These are phyloP conservation scores for Lonchura striata DNA, from an alignment of 2,113 vertebrate species.

Conservation along the genomic window DNA sequence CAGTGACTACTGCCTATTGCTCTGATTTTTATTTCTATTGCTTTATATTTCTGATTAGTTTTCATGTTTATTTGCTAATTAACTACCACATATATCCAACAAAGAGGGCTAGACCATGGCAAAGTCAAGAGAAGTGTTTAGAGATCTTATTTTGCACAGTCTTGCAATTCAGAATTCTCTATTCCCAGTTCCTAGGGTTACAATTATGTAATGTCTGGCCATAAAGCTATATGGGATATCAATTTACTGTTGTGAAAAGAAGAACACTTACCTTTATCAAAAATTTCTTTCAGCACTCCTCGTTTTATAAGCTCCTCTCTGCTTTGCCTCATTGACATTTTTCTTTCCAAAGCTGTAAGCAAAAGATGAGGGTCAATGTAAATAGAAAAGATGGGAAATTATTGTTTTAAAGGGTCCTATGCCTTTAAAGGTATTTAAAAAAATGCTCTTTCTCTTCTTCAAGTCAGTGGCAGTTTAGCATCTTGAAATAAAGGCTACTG, in stretches of 20 bases:
- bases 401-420: background rate
- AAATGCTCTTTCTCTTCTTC: background rate
- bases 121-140: background rate
- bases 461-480: background rate
- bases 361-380: slow-evolving; percentile 32
- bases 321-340: slow-evolving; percentile 97
- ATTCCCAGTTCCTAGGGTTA: background rate
- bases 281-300: slow-evolving; percentile 96
- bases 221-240: background rate
- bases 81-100: background rate
- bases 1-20: background rate
- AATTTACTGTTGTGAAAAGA: background rate
- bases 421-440: background rate
- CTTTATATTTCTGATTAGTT: background rate
- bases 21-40: background rate
- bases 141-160: background rate
- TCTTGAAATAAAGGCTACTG: background rate
- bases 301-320: slow-evolving; percentile 97
- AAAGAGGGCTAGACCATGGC: accelerated
- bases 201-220: background rate
- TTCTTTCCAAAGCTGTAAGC: slow-evolving; percentile 92
- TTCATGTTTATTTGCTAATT: background rate
- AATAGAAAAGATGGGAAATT: background rate
- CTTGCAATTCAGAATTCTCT: background rate
- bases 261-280: slow-evolving; percentile 91